Conservation (phyloP, 1,140 invertebrate genomes). For the Trichonephila clavipes region DNA sequence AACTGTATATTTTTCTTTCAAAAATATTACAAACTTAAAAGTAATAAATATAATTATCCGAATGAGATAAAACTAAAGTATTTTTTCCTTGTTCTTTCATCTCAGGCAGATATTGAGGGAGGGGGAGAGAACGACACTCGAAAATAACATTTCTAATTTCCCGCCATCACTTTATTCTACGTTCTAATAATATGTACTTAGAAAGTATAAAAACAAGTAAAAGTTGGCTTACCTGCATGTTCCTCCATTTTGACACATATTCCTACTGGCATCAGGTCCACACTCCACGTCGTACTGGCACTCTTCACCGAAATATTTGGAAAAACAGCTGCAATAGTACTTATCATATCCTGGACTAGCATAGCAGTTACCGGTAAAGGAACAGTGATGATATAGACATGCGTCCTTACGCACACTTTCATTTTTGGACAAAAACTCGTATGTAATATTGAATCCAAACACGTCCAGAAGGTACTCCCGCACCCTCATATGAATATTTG, state of each 20-base stretch:
- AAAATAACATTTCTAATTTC: too few relatives aligned
- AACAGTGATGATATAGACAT: slow-evolving; percentile 87
- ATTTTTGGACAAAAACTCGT: slow-evolving; percentile 85
- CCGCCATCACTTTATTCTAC: too few relatives aligned
- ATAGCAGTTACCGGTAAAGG: slow-evolving; percentile 91
- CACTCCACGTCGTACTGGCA: slow-evolving; percentile 82
- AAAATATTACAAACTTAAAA: too few relatives aligned
- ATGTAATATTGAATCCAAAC: slow-evolving; percentile 95
- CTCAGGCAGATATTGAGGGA: too few relatives aligned
- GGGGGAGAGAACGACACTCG: too few relatives aligned
- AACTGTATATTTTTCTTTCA: too few relatives aligned
- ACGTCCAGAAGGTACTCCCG: slow-evolving; percentile 90
- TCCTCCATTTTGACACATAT: slow-evolving; percentile 80
- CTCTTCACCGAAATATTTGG: slow-evolving; percentile 80
- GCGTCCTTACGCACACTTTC: slow-evolving; percentile 72
- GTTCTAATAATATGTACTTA: neutral
- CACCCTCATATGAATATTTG: slow-evolving; percentile 91
- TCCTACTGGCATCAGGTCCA: slow-evolving; percentile 80
- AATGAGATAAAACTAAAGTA: too few relatives aligned
- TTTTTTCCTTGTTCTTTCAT: too few relatives aligned
- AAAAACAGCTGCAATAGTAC: slow-evolving; percentile 81
- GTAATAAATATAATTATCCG: too few relatives aligned
- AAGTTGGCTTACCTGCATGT: slow-evolving; percentile 80
- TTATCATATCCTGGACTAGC: slow-evolving; percentile 85
- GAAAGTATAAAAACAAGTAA: neutral